These are phyloP conservation scores for Lethenteron reissneri DNA, from an alignment of 2,113 vertebrate species.

Conservation along the genomic window DNA sequence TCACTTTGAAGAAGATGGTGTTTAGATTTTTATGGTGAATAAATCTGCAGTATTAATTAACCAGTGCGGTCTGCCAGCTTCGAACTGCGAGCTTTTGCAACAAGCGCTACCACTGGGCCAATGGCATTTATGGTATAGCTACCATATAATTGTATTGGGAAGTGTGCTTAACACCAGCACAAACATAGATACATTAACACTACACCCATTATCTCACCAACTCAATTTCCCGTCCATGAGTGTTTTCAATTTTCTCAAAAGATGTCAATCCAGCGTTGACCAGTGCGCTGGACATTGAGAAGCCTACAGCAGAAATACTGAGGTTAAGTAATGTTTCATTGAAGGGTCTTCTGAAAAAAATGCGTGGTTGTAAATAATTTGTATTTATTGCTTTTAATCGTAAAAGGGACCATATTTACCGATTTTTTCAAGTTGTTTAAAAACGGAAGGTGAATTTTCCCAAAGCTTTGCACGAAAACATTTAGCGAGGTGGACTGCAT, in stretches of 20 bases:
- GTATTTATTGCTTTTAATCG: conserved; percentile 2
- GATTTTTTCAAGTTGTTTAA: not conserved
- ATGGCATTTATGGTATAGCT: too few species aligned
- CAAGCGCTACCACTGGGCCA: too few species aligned
- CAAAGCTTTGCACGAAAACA: conserved; percentile 5
- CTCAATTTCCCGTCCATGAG: conserved; percentile 63
- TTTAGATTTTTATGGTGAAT: too few species aligned
- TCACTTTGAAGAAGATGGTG: too few species aligned
- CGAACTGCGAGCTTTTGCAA: too few species aligned
- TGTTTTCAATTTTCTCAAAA: conserved; percentile 78
- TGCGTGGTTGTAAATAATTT: conserved; percentile 10
- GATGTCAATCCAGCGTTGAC: conserved; percentile 73
- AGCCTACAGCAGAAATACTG: conserved; percentile 31
- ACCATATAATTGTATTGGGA: too few species aligned
- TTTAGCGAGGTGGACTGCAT: not conserved
- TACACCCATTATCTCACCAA: conserved; percentile 26
- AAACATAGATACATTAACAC: too few species aligned
- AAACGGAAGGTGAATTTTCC: conserved; percentile 4
- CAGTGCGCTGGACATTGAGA: conserved; percentile 64
- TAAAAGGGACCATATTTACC: conserved; percentile 8
- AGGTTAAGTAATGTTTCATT: conserved; percentile 9
- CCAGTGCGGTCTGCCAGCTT: too few species aligned
- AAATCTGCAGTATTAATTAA: too few species aligned
- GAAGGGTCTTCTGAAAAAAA: conserved; percentile 7
- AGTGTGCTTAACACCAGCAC: too few species aligned